Evolutionary conservation across 1,140 invertebrate species (phyloP), one percentile per base, ranked within the genome.

Genomic region (Eueides isabella): DNA sequence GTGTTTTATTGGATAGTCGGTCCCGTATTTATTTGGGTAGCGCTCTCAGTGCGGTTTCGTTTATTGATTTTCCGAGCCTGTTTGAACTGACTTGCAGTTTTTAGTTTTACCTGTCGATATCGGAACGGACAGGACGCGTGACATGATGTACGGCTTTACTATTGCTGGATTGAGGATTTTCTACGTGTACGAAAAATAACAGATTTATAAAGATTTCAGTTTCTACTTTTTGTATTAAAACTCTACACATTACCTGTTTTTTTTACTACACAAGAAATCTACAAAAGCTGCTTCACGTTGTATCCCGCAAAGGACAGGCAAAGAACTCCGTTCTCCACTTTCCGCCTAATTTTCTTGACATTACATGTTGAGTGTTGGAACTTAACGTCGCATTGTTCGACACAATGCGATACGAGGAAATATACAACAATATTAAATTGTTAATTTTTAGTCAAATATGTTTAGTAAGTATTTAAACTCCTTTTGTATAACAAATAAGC

Each of bases 1-100:
- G 86, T 93, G 91, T 90, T 93, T 93, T 93, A 93, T 93, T 91
- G 91, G 88, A 93, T 93, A 92, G 91, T 90, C 89, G 78, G 78
- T 55, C 78, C 77, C 79, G 86, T 92, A 92, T 93, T 93, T 93
- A 93, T 93, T 88, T 85, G 87, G 85, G 74, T 85, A 80, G 80
- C 68, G 83, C 84, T 77, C 82, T 84, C 77, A 77, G 75, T 89
- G 89, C 81, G 91, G 88, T 90, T 87, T 84, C 86, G 81, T 79
- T 89, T 92, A 92, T 92, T 92, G 91, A 92, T 92, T 92, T 91
- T 89, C 84, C 82, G 80, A 71, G 72, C 73, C 73, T 82, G 86
- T 89, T 86, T 88, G 83, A 81, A 81, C 76, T 82, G 82, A 65
- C 74, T 80, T 77, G 77, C 77, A 81, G 80, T 84, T 87, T 87